These are phyloP conservation scores for Ectobius pallidus DNA, from an alignment of 2,888 invertebrate species.

Conservation along the genomic window DNA sequence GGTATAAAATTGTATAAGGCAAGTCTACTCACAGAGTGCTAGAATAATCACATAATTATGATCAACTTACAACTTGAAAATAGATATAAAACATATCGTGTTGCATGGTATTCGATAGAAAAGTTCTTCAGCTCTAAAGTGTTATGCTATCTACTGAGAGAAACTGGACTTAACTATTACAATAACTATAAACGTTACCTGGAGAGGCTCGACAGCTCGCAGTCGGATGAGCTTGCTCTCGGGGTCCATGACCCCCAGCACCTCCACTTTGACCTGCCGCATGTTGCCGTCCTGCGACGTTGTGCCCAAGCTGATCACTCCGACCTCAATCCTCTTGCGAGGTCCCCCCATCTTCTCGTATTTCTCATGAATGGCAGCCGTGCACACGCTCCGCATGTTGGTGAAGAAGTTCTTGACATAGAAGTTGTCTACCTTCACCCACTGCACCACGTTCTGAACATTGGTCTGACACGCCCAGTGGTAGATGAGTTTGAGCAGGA, in stretches of 20 bases:
- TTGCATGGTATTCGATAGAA: too few species aligned
- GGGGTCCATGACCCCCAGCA: conserved; percentile 81
- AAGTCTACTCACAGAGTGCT: too few species aligned
- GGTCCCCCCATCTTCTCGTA: conserved; percentile 74
- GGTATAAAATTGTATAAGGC: too few species aligned
- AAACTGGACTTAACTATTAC: too few species aligned
- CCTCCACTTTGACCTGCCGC: conserved; percentile 86
- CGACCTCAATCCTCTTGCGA: conserved; percentile 74
- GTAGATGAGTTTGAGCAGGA: conserved; percentile 82
- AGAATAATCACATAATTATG: too few species aligned
- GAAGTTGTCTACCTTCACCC: conserved; percentile 81
- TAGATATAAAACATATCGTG: too few species aligned
- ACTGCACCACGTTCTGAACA: conserved; percentile 85
- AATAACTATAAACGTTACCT: too few species aligned
- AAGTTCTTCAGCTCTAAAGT: too few species aligned
- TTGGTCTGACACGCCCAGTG: conserved; percentile 93
- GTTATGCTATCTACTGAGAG: too few species aligned
- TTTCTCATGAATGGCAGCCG: conserved; percentile 80
- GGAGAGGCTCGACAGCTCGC: conserved; percentile 81
- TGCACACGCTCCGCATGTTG: conserved; percentile 76
- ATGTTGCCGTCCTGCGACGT: conserved; percentile 78
- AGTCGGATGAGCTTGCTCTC: conserved; percentile 74
- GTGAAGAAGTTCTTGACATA: conserved; percentile 72
- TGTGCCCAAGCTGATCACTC: conserved; percentile 86
- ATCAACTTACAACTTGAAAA: too few species aligned